These are phyloP conservation scores for Tethea ocularis DNA, from an alignment of 2,888 invertebrate species.

Conservation along the genomic window DNA sequence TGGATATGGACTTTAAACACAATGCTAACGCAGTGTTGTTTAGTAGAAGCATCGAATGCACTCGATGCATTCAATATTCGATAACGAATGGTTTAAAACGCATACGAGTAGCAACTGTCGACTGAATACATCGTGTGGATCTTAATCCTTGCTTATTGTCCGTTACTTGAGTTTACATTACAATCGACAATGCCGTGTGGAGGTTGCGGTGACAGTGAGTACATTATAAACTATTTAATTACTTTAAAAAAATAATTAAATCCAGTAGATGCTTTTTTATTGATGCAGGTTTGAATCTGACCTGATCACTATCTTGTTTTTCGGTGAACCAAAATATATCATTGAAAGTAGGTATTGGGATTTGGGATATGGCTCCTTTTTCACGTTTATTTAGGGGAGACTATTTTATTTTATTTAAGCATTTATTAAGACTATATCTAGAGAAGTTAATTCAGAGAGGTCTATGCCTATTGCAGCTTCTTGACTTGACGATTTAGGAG, in stretches of 20 bases:
- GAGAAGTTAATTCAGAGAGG: too few relatives aligned
- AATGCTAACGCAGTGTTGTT: neutral
- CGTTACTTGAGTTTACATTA: conserved; percentile 9
- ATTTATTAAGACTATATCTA: too few relatives aligned
- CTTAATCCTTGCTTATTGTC: neutral
- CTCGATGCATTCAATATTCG: neutral
- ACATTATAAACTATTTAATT: conserved; percentile 9
- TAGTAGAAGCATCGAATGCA: neutral
- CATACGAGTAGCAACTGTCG: conserved; percentile 19
- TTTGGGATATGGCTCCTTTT: too few relatives aligned
- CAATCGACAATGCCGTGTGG: conserved; percentile 72
- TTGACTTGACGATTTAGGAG: too few relatives aligned
- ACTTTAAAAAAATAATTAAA: neutral
- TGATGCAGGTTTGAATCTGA: too few relatives aligned
- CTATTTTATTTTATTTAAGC: too few relatives aligned
- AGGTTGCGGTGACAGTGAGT: conserved; percentile 77
- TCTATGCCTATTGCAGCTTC: too few relatives aligned
- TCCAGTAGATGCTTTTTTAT: too few relatives aligned
- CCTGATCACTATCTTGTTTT: too few relatives aligned
- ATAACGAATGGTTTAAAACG: conserved; percentile 20
- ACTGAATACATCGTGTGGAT: conserved; percentile 16
- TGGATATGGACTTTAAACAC: neutral
- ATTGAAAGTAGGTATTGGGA: too few relatives aligned
- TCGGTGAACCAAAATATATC: too few relatives aligned
- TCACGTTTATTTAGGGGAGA: too few relatives aligned